Percentiles rank a stretch among this genome's conserved stretches.
These are phyloP conservation scores for Aphyosemion australe DNA, from an alignment of 2,113 vertebrate species.

Conservation along the genomic window DNA sequence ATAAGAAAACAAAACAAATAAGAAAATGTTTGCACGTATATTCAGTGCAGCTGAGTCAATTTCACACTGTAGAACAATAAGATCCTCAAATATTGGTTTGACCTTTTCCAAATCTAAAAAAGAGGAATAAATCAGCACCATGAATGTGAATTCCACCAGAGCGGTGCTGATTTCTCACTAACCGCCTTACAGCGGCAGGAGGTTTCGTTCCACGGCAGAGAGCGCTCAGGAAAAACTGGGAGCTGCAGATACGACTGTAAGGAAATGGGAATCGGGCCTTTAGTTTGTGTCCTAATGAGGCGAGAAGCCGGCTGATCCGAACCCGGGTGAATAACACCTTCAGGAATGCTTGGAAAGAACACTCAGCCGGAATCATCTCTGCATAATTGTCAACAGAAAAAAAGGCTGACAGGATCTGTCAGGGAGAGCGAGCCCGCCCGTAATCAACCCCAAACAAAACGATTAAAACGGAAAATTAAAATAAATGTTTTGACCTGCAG, in stretches of 20 bases:
- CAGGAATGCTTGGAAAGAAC: constrained; percentile 45
- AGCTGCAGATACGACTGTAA: constrained; percentile 61
- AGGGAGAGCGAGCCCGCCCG: constrained; percentile 40
- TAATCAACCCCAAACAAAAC: constrained; percentile 59
- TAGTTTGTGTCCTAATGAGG: constrained; percentile 54
- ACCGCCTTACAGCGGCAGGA: background rate
- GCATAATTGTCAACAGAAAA: constrained; percentile 33
- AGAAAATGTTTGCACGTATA: background rate
- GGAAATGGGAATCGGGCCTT: constrained; percentile 60
- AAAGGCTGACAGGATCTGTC: constrained; percentile 50
- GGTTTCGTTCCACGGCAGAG: constrained; percentile 5
- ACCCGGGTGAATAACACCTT: constrained; percentile 51
- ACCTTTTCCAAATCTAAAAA: background rate
- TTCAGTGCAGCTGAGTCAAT: background rate
- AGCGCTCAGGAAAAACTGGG: constrained; percentile 67
- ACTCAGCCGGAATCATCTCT: constrained; percentile 38
- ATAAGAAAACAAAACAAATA: background rate
- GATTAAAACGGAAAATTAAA: constrained; percentile 27
- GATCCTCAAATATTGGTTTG: constrained; percentile 4
- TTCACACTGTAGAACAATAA: background rate
- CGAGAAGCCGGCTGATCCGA: constrained; percentile 38
- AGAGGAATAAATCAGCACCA: background rate
- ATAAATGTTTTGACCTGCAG: constrained; percentile 50
- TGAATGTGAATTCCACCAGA: background rate
- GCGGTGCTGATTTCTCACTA: background rate